Conservation (phyloP, 2,888 invertebrate species). For the Nebria salina region DNA sequence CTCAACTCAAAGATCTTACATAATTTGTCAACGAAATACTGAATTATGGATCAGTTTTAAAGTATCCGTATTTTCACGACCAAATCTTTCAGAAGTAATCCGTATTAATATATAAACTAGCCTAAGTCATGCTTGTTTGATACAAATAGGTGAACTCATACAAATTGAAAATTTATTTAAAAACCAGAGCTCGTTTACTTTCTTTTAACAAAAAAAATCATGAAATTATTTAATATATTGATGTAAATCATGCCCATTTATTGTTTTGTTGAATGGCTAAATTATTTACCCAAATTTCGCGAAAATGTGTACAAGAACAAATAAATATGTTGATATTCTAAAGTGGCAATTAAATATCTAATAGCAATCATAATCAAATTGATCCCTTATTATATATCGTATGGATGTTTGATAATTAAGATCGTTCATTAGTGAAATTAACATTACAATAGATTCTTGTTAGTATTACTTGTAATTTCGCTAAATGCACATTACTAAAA, state of each 20-base stretch:
- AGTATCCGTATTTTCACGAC: conserved; percentile 3
- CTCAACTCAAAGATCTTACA: conserved; percentile 39
- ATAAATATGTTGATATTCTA: background rate
- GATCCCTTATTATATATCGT: background rate
- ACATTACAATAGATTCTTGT: conserved; percentile 8
- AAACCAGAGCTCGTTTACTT: no score
- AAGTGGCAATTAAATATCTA: background rate
- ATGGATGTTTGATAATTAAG: background rate
- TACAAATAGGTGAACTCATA: no score
- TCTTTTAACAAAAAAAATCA: no score
- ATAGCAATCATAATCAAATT: background rate
- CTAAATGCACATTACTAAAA: background rate
- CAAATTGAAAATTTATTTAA: no score
- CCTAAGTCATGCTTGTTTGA: background rate
- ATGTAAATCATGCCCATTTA: no score
- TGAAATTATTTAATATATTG: no score
- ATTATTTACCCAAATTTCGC: no score
- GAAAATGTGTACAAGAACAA: background rate
- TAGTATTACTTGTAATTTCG: background rate
- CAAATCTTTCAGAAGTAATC: background rate
- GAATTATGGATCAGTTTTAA: conserved; percentile 33
- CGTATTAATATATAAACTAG: background rate
- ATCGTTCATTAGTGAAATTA: conserved; percentile 11
- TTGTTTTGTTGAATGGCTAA: no score
- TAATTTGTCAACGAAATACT: conserved; percentile 41